Base-by-base conservation (phyloP, 23 tunicate species). In the Trididemnum clinides region DNA sequence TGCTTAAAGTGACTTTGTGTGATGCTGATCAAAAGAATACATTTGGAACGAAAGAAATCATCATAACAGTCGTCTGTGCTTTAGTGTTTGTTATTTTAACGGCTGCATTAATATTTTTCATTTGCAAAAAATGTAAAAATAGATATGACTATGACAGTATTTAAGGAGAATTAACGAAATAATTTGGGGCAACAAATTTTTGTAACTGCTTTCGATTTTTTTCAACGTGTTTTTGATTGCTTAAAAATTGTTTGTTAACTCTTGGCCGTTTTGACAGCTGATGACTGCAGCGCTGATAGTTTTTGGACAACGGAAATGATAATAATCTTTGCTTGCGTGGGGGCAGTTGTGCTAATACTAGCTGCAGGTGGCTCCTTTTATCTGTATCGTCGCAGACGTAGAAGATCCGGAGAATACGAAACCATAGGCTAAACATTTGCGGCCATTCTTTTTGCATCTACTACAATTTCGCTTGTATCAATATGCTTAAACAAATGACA, bases 251-350 rank as follows among this genome's bases (percentile, higher is more conserved):
- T 44, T 44, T 44, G 10, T 59, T 10, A 59, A 59, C 25, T 15
- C 22, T 59, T 59, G 5, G 25, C 25, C 20, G 5, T n/a, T 85
- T 78, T 88, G 35, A 57, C 83, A 88, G 92, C 92, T 72, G 79
- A 80, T 26, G 88, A 84, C 64, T 84, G 93, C 50, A 1, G 39
- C 18, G 95, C 85, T 0, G 75, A 34, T 57, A 32, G 35, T 44
- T n/a, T 29, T 28, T 88, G 92, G 92, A 44, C 75, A 34, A 62
- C 85, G 19, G 33, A 28, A 31, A 86, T 82, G 73, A 82, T 86
- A 26, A 84, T 64, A 3, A 35, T 78, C 27, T 78, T 91, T 22
- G 87, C 80, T 7, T 65, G 70, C 23, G 38, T 86, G 49, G 29
- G 51, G 21, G 87, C 64, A 2, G 85, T 73, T 22, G 79, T 21